A percentile compares a stretch with the other conserved stretches of the same genome.
phyloP scores from a whole-genome alignment of 1,140 invertebrate genomes.

The Luehdorfia chinensis region DNA sequence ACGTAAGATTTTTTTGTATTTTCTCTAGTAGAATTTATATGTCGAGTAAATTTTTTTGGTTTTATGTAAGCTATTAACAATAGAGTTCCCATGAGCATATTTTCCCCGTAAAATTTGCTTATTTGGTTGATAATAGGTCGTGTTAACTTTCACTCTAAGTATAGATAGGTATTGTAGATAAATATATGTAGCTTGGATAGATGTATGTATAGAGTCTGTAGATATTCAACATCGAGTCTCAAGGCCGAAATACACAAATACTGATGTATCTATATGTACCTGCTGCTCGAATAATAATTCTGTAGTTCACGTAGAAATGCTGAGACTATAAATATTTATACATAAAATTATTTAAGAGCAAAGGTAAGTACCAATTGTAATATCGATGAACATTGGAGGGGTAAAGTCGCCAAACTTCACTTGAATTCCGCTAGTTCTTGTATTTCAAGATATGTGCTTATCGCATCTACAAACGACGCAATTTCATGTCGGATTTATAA shows the following conservation, averaged over 20 bases:
- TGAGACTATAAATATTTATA: conserved; percentile 28
- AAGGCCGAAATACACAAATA: conserved; percentile 74
- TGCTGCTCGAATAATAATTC: conserved; percentile 49
- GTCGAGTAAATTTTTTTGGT: conserved; percentile 32
- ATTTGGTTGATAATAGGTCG: conserved; percentile 42
- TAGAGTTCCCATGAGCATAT: conserved; percentile 19
- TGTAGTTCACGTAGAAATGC: conserved; percentile 47
- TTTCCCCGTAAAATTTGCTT: conserved; percentile 31
- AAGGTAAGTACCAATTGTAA: conserved; percentile 26
- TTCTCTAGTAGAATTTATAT: conserved; percentile 53
- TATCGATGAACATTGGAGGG: conserved; percentile 11
- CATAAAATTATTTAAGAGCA: conserved; percentile 22
- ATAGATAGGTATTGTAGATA: conserved; percentile 70
- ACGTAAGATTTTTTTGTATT: conserved; percentile 76
- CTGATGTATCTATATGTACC: conserved; percentile 52
- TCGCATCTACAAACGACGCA: conserved; percentile 42
- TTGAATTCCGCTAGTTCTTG: conserved; percentile 20
- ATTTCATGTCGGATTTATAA: conserved; percentile 39
- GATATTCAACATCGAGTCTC: conserved; percentile 74
- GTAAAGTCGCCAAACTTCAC: conserved; percentile 11
- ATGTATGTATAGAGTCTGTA: conserved; percentile 57
- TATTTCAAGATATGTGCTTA: conserved; percentile 35
- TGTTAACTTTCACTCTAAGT: conserved; percentile 74
- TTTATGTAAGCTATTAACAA: conserved; percentile 28
- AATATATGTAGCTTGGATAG: conserved; percentile 63